Conservation (phyloP, 2,888 invertebrate genomes). For the Tuta absoluta region DNA sequence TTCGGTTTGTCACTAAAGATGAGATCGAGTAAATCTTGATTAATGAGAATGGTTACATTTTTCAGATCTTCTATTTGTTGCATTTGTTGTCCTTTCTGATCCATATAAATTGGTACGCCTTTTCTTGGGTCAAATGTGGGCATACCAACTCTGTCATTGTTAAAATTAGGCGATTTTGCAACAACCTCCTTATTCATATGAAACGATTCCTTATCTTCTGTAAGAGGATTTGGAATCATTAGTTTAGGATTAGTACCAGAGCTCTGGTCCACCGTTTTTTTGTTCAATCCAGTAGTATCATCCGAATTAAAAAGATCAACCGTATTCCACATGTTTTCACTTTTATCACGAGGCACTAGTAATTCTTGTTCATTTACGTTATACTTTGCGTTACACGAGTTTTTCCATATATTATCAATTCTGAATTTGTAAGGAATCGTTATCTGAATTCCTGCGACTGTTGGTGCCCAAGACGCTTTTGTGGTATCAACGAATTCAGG, state of each 20-base stretch:
- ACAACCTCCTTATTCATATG: background rate
- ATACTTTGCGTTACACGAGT: background rate
- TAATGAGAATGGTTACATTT: background rate
- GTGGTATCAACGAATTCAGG: background rate
- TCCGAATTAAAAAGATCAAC: background rate
- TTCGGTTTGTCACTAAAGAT: background rate
- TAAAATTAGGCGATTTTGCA: background rate
- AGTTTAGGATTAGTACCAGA: background rate
- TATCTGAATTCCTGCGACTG: background rate
- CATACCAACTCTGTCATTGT: background rate
- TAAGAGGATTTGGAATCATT: background rate
- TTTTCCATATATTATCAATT: background rate
- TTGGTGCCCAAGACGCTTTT: conserved; percentile 3
- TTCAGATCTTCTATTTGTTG: background rate
- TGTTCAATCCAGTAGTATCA: background rate
- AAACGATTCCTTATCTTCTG: background rate
- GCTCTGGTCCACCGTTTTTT: background rate
- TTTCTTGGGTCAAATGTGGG: background rate
- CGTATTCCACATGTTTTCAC: background rate
- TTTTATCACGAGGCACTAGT: conserved; percentile 8
- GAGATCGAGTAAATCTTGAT: background rate
- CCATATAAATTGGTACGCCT: background rate
- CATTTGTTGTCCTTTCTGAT: background rate
- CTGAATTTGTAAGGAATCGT: conserved; percentile 12
- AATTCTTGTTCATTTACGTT: background rate